phyloP scores from a whole-genome alignment of 2,797 vertebrate genomes.

The Parambassis ranga region DNA sequence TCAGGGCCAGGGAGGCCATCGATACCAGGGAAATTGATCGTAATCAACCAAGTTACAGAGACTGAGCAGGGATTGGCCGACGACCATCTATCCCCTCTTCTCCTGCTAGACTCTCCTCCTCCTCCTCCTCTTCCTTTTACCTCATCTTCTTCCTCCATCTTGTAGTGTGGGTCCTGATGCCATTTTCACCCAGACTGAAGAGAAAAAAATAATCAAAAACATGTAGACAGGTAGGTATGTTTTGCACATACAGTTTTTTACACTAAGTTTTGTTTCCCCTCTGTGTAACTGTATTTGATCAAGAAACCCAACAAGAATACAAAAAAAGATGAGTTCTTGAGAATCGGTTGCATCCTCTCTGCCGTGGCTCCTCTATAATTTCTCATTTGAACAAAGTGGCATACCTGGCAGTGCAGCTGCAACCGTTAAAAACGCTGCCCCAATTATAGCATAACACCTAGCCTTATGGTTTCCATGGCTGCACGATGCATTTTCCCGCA shows the following conservation, averaged over 20 bases:
- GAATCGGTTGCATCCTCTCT: slow-evolving; percentile 49
- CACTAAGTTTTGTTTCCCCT: background rate
- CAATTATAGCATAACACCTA: slow-evolving; percentile 90
- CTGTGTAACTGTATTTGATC: slow-evolving; percentile 8
- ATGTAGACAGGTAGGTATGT: background rate
- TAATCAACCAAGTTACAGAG: slow-evolving; percentile 86
- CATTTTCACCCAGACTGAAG: slow-evolving; percentile 25
- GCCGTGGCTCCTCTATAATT: slow-evolving; percentile 73
- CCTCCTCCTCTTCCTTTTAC: slow-evolving; percentile 31
- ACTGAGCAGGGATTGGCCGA: slow-evolving; percentile 76
- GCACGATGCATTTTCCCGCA: slow-evolving; percentile 86
- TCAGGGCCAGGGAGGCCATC: slow-evolving; percentile 83
- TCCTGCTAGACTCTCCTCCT: slow-evolving; percentile 51
- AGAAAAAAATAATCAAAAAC: slow-evolving; percentile 32
- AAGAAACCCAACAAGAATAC: slow-evolving; percentile 24
- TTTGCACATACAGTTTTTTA: background rate
- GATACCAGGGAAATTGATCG: slow-evolving; percentile 86
- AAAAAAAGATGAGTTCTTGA: slow-evolving; percentile 20
- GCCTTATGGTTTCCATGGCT: slow-evolving; percentile 94
- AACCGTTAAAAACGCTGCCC: slow-evolving; percentile 84
- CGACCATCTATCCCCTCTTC: slow-evolving; percentile 71
- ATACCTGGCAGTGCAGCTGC: slow-evolving; percentile 83
- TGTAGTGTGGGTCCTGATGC: slow-evolving; percentile 33
- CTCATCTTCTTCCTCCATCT: slow-evolving; percentile 58
- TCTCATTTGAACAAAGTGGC: slow-evolving; percentile 82